These are phyloP conservation scores for Conus ventricosus DNA, from an alignment of 1,140 invertebrate species.

Conservation along the genomic window DNA sequence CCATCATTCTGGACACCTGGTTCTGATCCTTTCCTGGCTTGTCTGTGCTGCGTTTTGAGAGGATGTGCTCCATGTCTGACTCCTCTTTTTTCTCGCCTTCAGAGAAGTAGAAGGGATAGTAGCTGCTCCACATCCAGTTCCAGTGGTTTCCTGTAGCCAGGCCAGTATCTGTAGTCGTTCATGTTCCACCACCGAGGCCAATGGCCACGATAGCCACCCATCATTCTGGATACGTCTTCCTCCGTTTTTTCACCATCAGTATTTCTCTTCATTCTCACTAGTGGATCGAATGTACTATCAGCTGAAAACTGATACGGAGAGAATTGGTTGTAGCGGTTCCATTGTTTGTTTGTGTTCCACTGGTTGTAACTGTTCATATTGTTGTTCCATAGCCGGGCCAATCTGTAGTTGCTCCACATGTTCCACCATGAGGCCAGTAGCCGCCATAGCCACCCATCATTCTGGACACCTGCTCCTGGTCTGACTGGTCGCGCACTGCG, in stretches of 20 bases:
- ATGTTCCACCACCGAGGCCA: slow-evolving; percentile 32
- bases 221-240: slow-evolving; percentile 18
- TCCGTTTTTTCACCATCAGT: no score
- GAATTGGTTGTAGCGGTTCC: no score
- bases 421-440: slow-evolving; percentile 22
- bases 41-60: slow-evolving; percentile 19
- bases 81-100: neutral
- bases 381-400: no score
- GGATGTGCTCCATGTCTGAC: neutral
- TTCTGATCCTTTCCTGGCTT: neutral
- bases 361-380: no score
- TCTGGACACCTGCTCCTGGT: slow-evolving; percentile 8
- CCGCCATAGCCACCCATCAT: slow-evolving; percentile 22
- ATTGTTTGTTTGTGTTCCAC: no score
- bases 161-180: slow-evolving; percentile 27
- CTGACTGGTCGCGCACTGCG: neutral
- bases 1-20: slow-evolving; percentile 18
- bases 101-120: slow-evolving; percentile 10
- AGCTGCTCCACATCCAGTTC: neutral
- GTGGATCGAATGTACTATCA: no score
- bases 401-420: neutral
- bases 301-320: no score
- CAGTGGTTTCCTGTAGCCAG: slow-evolving; percentile 16
- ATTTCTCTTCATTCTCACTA: no score
- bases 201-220: neutral